Conservation (phyloP, 2,888 invertebrate species). For the Nephrotoma guestfalica region DNA sequence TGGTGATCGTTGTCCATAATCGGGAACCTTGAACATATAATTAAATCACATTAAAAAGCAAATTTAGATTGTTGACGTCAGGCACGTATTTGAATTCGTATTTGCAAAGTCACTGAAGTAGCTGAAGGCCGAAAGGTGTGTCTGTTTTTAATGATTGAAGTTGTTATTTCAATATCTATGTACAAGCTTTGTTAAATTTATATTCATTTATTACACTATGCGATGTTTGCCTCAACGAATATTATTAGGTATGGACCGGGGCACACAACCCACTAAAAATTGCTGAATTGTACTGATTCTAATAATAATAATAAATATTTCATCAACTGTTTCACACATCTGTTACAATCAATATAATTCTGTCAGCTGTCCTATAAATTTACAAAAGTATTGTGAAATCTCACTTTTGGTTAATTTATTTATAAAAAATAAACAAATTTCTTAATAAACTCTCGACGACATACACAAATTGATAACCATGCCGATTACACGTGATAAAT, state of each 20-base stretch:
- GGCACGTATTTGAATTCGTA: neutral
- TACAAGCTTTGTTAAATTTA: too few species aligned
- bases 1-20: neutral
- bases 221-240: too few species aligned
- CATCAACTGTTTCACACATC: neutral
- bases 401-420: neutral
- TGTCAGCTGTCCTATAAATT: neutral
- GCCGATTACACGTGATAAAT: neutral
- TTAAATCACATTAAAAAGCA: neutral
- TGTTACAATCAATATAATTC: neutral
- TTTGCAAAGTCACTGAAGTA: neutral
- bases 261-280: too few species aligned
- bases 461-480: neutral
- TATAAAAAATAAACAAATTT: neutral
- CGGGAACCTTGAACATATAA: neutral
- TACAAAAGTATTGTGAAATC: neutral
- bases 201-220: too few species aligned
- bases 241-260: too few species aligned
- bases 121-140: neutral
- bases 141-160: neutral
- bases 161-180: too few species aligned
- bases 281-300: too few species aligned
- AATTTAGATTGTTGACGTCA: neutral
- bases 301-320: neutral
- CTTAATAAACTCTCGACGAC: neutral